These are phyloP conservation scores for Tokudaia tokunoshimensis DNA, from an alignment of 2,797 vertebrate genomes.

Conservation along the genomic window DNA sequence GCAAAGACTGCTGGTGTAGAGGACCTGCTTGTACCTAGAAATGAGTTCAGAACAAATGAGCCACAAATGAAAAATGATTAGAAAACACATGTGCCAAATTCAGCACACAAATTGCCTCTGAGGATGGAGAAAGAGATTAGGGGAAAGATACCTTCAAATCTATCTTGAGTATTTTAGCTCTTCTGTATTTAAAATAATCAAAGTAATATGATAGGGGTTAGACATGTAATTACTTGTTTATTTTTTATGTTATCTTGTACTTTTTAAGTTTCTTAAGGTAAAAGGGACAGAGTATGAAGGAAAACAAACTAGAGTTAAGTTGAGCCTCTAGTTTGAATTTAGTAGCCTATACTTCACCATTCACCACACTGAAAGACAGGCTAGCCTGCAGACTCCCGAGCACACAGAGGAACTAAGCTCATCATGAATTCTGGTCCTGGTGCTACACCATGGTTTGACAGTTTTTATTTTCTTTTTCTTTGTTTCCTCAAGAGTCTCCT, in stretches of 20 bases:
- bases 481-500: not conserved
- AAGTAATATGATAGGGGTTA: not conserved
- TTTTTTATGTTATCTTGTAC: not conserved
- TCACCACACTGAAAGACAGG: not conserved
- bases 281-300: not conserved
- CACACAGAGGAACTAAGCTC: not conserved
- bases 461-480: slow-evolving; percentile 11
- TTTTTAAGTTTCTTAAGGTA: not conserved
- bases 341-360: not conserved
- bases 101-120: not conserved
- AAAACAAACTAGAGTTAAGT: not conserved
- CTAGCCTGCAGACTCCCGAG: not conserved
- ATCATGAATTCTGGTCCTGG: not conserved
- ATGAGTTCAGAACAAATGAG: slow-evolving; percentile 12
- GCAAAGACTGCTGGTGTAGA: slow-evolving; percentile 93
- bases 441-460: not conserved
- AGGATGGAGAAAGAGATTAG: not conserved
- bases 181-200: not conserved
- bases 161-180: not conserved
- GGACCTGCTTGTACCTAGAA: slow-evolving; percentile 93
- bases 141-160: not conserved
- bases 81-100: not conserved
- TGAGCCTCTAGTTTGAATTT: not conserved
- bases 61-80: slow-evolving; percentile 13
- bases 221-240: not conserved